These are phyloP conservation scores for Pterobdella sp. DNA, from an alignment of 2,888 invertebrate species.

Conservation along the genomic window DNA sequence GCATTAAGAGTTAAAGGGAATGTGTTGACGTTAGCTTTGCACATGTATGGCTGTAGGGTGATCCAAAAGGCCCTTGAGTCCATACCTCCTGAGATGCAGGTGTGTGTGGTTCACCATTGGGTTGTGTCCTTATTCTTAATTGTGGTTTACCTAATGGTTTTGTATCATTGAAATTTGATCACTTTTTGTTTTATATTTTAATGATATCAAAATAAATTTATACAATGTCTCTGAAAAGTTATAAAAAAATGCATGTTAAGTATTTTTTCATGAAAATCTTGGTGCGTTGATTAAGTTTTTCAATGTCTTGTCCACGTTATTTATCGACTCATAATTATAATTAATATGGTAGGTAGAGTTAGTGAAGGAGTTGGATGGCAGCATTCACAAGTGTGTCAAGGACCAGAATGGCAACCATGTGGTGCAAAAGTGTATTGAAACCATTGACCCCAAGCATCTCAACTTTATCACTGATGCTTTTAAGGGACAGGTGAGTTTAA, in stretches of 20 bases:
- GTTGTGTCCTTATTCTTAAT: no score
- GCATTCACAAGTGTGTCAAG: slow-evolving; percentile 96
- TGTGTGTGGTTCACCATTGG: no score
- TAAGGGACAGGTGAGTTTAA: slow-evolving; percentile 52
- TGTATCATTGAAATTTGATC: no score
- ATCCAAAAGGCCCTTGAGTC: slow-evolving; percentile 98
- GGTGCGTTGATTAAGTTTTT: no score
- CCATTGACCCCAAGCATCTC: slow-evolving; percentile 90
- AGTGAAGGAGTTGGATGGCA: slow-evolving; percentile 91
- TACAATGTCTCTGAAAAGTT: no score
- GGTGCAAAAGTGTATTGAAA: slow-evolving; percentile 98
- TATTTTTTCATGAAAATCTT: no score
- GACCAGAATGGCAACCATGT: slow-evolving; percentile 99
- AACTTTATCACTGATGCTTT: slow-evolving; percentile 86
- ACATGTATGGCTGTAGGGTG: slow-evolving; percentile 99
- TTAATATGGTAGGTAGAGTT: slow-evolving; percentile 69
- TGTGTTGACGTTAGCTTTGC: slow-evolving; percentile 87
- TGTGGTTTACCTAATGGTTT: no score
- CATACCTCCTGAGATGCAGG: slow-evolving; percentile 84
- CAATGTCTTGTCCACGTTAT: no score
- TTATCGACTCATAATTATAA: no score
- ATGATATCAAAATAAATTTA: no score
- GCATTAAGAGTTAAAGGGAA: slow-evolving; percentile 72
- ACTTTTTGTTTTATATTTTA: no score
- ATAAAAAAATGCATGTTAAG: no score